Evolutionary conservation across 2,797 vertebrate species (phyloP).

Genomic region (Bradypodion pumilum): DNA sequence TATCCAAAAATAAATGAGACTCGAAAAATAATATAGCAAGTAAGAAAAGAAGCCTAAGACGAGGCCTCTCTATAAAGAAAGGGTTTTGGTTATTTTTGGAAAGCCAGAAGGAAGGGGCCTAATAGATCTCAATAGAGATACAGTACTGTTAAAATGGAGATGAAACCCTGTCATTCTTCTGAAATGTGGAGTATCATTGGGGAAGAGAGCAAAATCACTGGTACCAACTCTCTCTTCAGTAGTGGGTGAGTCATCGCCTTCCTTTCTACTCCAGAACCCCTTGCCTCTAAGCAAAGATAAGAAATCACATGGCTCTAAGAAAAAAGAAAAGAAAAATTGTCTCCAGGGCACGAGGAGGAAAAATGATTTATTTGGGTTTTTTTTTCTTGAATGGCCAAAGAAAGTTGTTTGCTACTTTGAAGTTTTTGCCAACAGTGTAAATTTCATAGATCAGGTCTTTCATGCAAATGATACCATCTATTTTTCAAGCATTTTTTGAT

Average conservation of each 20-base stretch:
- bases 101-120: too few species aligned
- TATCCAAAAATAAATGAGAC: too few species aligned
- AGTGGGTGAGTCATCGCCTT: not conserved
- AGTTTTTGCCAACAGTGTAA: constrained; percentile 96
- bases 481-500: constrained; percentile 89
- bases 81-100: too few species aligned
- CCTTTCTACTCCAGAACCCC: too few species aligned
- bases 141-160: too few species aligned
- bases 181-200: not conserved
- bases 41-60: too few species aligned
- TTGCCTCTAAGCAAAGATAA: too few species aligned
- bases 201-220: not conserved
- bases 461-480: constrained; percentile 91
- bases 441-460: constrained; percentile 98
- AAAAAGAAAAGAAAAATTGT: too few species aligned
- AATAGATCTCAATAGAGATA: too few species aligned
- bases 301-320: too few species aligned
- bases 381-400: constrained; percentile 87
- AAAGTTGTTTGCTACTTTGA: constrained; percentile 97
- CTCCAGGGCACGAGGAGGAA: not conserved
- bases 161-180: not conserved
- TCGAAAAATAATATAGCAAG: too few species aligned
- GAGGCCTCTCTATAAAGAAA: too few species aligned
- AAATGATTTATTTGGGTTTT: not conserved
- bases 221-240: not conserved